Evolutionary conservation across 2,888 invertebrate genomes (phyloP), one percentile per base, ranked within the genome.

Genomic region (Drosophila robusta): DNA sequence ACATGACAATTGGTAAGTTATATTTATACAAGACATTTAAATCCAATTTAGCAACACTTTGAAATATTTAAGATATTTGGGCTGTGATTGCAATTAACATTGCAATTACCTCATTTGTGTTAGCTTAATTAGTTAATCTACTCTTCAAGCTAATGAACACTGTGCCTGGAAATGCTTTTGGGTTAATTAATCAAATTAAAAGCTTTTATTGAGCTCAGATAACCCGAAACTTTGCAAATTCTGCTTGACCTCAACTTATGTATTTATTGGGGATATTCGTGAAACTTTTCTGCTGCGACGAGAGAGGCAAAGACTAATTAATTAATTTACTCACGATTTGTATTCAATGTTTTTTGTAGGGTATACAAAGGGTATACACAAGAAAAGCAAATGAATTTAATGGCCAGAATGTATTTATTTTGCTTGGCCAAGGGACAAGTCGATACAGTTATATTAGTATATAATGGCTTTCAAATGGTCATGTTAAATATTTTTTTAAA

Each of bases 1-100:
- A 79, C 39, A 72, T 87, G 55, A 75, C 75, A 78, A 79, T 90
- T 69, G 90, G 90, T 90, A 75, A 89, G 90, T 90, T 26, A 11
- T 34, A 29, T 29, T 29, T 9, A 8, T 29, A 9, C 8, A 3
- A 29, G 24, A 24, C n/a, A 14, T 38, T 32, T 9, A 2, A 24
- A 26, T 18, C 5, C 9, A 44, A 16, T 11, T 11, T 11, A 9
- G 12, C 12, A 34, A 12, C 24, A 22, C 14, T 38, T 14, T 1
- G 4, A 50, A 16, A 3, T 24, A 39, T 16, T 32, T 2, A 9
- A 18, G 26, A 14, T 4, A 34, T 26, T 22, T 22, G 1, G 12
- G 11, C 2, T 22, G 3, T 14, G 3, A 16, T n/a, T 47, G 22
- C 22, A 8, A 52, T 51, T n/a, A 64, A 11, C 12, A 18, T 44